Evolutionary conservation across 2,113 vertebrate genomes (phyloP).

Genomic region (Pseudorasbora parva): DNA sequence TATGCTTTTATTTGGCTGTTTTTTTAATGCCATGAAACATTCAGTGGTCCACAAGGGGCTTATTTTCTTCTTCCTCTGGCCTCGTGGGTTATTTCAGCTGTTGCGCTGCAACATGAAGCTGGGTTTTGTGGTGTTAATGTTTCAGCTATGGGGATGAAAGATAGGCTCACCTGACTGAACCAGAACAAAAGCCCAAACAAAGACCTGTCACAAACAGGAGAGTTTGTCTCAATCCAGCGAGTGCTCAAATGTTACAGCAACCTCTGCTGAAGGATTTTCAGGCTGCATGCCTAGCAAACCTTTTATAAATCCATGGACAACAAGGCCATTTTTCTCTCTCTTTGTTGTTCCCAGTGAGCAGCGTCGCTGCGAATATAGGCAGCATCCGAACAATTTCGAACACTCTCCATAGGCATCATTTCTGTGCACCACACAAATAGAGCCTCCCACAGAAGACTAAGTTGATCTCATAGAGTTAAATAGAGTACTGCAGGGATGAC

Average conservation of each 20-base stretch:
- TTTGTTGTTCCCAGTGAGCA: neutral
- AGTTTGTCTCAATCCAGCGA: constrained; percentile 51
- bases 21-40: constrained; percentile 20
- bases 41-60: constrained; percentile 35
- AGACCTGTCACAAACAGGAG: constrained; percentile 42
- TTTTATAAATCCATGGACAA: constrained; percentile 20
- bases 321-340: neutral
- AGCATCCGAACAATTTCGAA: neutral
- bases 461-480: neutral
- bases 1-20: constrained; percentile 48
- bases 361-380: neutral
- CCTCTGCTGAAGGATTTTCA: constrained; percentile 44
- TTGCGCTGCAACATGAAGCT: constrained; percentile 37
- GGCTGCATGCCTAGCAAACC: neutral
- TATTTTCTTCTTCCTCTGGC: constrained; percentile 24
- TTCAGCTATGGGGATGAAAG: constrained; percentile 49
- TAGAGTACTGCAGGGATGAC: neutral
- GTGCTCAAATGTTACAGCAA: constrained; percentile 51
- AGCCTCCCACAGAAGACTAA: neutral
- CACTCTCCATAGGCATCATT: neutral
- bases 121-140: constrained; percentile 57
- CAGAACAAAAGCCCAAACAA: constrained; percentile 58
- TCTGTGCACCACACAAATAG: neutral
- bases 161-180: constrained; percentile 61
- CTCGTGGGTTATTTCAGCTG: constrained; percentile 34